Conservation (phyloP, 1,140 invertebrate species). For the Anastatus disparis region DNA sequence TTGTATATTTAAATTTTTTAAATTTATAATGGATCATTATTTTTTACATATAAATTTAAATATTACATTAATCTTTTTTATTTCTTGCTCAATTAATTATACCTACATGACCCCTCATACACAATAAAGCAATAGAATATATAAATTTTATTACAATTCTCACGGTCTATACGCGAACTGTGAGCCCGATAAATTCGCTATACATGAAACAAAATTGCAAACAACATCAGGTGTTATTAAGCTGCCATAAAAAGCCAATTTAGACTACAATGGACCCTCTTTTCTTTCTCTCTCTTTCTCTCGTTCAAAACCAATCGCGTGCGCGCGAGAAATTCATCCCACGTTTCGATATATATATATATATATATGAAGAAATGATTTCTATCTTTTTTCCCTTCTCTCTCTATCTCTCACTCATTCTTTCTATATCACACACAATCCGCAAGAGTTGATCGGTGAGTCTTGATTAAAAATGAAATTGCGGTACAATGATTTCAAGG, state of each 20-base stretch:
- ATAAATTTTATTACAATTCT: constrained; percentile 11
- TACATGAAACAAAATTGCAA: constrained; percentile 51
- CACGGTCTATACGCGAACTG: neutral
- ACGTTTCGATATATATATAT: constrained; percentile 39
- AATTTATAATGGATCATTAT: too few species aligned
- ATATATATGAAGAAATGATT: constrained; percentile 32
- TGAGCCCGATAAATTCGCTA: constrained; percentile 30
- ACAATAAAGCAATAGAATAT: constrained; percentile 15
- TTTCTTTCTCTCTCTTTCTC: too few species aligned
- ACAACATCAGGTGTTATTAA: constrained; percentile 53
- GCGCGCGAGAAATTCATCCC: constrained; percentile 38
- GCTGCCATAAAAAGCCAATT: constrained; percentile 57
- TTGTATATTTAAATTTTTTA: too few species aligned
- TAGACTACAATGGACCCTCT: constrained; percentile 49
- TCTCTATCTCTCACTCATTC: neutral
- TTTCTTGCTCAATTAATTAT: too few species aligned
- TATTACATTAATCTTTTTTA: too few species aligned
- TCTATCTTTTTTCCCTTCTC: constrained; percentile 15
- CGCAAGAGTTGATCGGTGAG: constrained; percentile 45
- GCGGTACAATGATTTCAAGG: constrained; percentile 51
- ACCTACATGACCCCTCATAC: too few species aligned
- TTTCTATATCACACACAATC: neutral
- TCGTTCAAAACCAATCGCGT: constrained; percentile 30
- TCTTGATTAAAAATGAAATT: constrained; percentile 60
- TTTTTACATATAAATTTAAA: too few species aligned